Percentiles rank a stretch among this genome's conserved stretches.
phyloP scores from a whole-genome alignment of 37 sponge, comb jelly and placozoan genomes.

The Halichondria panicea region DNA sequence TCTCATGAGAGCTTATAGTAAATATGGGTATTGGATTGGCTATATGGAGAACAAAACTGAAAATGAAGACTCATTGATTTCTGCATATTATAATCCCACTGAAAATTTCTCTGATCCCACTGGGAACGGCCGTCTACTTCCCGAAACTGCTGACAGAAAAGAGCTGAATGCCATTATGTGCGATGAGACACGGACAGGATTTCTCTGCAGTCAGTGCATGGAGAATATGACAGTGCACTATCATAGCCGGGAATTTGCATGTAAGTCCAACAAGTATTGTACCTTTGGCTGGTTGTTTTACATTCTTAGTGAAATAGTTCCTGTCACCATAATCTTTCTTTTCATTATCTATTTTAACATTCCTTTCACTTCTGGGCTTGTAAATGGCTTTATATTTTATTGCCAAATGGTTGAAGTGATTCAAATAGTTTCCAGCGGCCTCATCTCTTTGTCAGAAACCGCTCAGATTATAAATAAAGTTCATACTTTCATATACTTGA shows the following conservation, averaged over 20 bases:
- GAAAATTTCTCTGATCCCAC: background rate
- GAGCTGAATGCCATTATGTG: background rate
- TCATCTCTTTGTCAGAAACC: background rate
- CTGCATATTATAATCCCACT: background rate
- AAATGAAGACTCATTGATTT: constrained; percentile 11
- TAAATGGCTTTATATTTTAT: background rate
- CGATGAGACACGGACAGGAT: background rate
- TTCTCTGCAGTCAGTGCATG: background rate
- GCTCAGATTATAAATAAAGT: background rate
- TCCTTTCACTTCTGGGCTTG: background rate
- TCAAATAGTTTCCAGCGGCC: background rate
- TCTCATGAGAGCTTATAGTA: constrained; percentile 1
- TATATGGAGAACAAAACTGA: background rate
- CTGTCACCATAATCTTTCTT: background rate
- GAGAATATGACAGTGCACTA: background rate
- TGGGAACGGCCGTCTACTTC: background rate
- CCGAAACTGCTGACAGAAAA: background rate
- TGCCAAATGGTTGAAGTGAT: background rate
- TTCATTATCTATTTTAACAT: background rate
- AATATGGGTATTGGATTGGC: constrained; percentile 28
- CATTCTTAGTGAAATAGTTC: background rate
- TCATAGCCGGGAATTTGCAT: background rate
- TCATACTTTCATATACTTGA: background rate
- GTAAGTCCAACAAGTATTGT: background rate
- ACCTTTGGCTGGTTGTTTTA: constrained; percentile 1